These are phyloP conservation scores for Aproaerema taeniolella DNA, from an alignment of 2,888 invertebrate genomes.

Conservation along the genomic window DNA sequence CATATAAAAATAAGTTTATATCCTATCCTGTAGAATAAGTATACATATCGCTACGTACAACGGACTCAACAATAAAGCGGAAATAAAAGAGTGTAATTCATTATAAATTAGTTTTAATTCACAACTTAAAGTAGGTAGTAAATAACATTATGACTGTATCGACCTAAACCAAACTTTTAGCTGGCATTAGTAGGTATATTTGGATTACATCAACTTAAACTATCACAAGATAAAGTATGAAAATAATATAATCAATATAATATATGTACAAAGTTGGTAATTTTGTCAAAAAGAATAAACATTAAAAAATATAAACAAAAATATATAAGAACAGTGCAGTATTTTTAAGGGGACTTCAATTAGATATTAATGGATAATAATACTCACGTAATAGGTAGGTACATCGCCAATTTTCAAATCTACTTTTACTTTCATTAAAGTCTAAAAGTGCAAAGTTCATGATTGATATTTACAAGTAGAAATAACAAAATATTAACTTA, in stretches of 20 bases:
- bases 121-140: constrained; percentile 66
- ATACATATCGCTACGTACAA: not conserved
- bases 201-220: constrained; percentile 64
- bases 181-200: constrained; percentile 73
- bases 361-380: not conserved
- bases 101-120: constrained; percentile 75
- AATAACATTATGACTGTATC: constrained; percentile 73
- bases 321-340: constrained; percentile 7
- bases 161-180: constrained; percentile 72
- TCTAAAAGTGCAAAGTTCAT: not conserved
- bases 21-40: not conserved
- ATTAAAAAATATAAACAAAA: constrained; percentile 8
- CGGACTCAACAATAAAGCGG: not conserved
- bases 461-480: constrained; percentile 1
- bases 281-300: constrained; percentile 4
- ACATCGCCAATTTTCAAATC: not conserved
- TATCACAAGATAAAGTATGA: constrained; percentile 63
- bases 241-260: constrained; percentile 28
- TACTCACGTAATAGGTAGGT: not conserved
- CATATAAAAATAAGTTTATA: not conserved
- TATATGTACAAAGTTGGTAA: constrained; percentile 43
- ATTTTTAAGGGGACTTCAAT: not conserved
- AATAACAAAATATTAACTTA: not conserved
- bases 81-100: constrained; percentile 10
- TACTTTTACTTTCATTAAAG: not conserved